phyloP scores from a whole-genome alignment of 1,140 invertebrate genomes.

The Dendroctonus valens region DNA sequence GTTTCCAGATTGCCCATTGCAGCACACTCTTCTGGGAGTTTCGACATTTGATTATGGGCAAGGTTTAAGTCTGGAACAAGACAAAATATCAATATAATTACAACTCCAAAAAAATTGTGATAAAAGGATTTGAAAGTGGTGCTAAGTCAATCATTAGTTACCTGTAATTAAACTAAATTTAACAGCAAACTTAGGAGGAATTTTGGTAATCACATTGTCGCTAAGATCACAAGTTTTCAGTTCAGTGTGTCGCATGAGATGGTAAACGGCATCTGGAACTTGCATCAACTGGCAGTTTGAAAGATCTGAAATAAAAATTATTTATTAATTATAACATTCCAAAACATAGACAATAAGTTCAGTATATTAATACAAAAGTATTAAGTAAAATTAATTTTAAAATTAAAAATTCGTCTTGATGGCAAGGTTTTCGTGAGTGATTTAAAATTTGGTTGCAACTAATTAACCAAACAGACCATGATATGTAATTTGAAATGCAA shows the following conservation, averaged over 20 bases:
- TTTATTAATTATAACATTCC: no score
- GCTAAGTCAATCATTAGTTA: conserved; percentile 8
- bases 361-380: no score
- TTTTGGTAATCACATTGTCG: conserved; percentile 87
- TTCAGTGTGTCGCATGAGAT: conserved; percentile 86
- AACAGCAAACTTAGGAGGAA: conserved; percentile 84
- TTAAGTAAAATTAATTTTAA: no score
- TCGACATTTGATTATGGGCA: conserved; percentile 85
- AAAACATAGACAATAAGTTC: no score
- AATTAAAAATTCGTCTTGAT: no score
- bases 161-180: conserved; percentile 83
- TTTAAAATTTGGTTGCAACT: no score
- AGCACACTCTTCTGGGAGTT: conserved; percentile 81
- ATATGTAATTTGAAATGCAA: no score
- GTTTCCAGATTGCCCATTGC: conserved; percentile 73
- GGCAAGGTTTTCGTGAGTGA: no score
- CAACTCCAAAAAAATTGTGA: neutral
- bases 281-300: conserved; percentile 92
- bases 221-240: conserved; percentile 86
- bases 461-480: no score
- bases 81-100: neutral
- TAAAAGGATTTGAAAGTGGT: neutral
- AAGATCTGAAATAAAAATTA: conserved; percentile 70
- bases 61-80: conserved; percentile 69
- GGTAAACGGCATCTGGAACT: conserved; percentile 91